Base-by-base conservation (phyloP, 2,113 vertebrate species). In the Cardinalis cardinalis region DNA sequence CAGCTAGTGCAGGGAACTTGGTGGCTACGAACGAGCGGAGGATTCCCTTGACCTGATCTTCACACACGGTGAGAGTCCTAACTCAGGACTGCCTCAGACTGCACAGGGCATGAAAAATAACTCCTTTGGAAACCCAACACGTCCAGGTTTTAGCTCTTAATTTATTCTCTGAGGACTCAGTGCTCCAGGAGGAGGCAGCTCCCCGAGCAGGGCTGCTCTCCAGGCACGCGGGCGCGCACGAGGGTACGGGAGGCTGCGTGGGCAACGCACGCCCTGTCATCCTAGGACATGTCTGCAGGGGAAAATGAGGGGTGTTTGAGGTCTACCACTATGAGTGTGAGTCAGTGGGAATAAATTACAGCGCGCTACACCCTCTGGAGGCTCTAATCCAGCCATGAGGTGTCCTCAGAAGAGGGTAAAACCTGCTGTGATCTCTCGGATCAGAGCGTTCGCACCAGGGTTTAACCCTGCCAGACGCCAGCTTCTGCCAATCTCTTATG, bases 261-360 rank as follows among this genome's bases (percentile, higher is more conserved):
- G 87, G 93, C 77, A 89, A 11, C 2, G 31, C 73, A 71, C 2
- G 2, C 44, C 65, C 87, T 77, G 84, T 93, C 89, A 84, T 84
- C 71, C 73, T 10, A 23, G 66, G 87, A 73, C 84, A 18, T 18
- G 70, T 82, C 89, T 96, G 1, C 93, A 85, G 64, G 71, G 73
- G 59, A 61, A 88, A 81, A 69, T 36, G 46, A 2, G 21, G 81
- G 66, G 63, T 79, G 68, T 82, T 84, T 87, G n/a, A 96, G 93
- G 93, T 89, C 95, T 94, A n/a, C 84, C 53, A 53, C 94, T 89
- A 76, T 0, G 31, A 10, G 55, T 41, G 70, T 95, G 95, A 96
- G 46, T 95, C 94, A 96, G 74, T 61, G 20, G 79, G 81, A 94
- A 94, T 91, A 91, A 87, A 94, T 89, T 93, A 93, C 24, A 85